Conservation (phyloP, 2,113 vertebrate genomes). For the Dinomys branickii region DNA sequence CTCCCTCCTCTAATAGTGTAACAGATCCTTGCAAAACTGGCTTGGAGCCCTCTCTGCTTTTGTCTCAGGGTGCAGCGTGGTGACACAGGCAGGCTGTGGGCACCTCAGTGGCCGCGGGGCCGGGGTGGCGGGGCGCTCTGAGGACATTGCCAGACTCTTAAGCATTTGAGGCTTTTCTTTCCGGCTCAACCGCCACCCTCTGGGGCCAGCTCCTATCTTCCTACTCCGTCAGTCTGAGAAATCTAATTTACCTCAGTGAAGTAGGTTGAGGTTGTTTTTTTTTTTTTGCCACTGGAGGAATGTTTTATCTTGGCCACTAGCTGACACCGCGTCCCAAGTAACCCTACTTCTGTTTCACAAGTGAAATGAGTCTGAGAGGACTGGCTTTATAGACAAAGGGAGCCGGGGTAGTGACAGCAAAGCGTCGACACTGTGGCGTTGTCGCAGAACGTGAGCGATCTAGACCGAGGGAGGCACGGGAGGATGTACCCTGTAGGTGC, state of each 20-base stretch:
- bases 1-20: background rate
- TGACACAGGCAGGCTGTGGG: background rate
- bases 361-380: background rate
- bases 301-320: background rate
- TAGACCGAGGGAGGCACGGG: background rate
- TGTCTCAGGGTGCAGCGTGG: background rate
- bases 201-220: background rate
- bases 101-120: background rate
- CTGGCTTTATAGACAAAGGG: background rate
- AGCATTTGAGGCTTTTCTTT: background rate
- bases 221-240: background rate
- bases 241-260: background rate
- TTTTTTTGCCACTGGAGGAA: background rate
- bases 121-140: background rate
- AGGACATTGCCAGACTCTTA: background rate
- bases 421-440: background rate
- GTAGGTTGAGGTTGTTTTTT: background rate
- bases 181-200: background rate
- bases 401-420: too few species aligned
- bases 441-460: background rate
- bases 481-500: too few species aligned
- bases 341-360: background rate
- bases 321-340: background rate
- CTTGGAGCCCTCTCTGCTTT: background rate
- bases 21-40: too few species aligned